Evolutionary conservation across 2,888 invertebrate genomes (phyloP).

Genomic region (Hypolimnas misippus): DNA sequence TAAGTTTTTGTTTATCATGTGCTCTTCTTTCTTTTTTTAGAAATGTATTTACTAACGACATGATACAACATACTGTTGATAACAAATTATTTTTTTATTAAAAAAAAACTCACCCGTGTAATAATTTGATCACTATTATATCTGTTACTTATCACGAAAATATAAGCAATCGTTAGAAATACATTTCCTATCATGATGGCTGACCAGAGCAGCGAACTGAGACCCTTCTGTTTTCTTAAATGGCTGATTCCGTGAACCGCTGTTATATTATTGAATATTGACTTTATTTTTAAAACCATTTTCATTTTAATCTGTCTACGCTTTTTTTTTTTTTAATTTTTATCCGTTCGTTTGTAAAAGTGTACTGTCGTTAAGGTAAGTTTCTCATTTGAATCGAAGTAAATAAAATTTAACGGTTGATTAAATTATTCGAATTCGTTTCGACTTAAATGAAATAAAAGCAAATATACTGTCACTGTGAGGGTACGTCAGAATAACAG

Average conservation of each 20-base stretch:
- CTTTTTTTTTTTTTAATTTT: not conserved
- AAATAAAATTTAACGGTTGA: not conserved
- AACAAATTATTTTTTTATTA: too few species aligned
- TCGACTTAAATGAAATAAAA: not conserved
- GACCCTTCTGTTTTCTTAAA: conserved; percentile 50
- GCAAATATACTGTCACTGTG: not conserved
- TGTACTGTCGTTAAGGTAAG: not conserved
- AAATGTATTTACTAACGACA: too few species aligned
- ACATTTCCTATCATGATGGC: conserved; percentile 51
- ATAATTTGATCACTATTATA: conserved; percentile 64
- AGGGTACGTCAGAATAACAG: not conserved
- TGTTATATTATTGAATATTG: conserved; percentile 48
- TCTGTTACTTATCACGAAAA: conserved; percentile 60
- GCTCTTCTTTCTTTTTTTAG: too few species aligned
- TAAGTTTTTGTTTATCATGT: too few species aligned
- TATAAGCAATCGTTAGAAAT: conserved; percentile 52
- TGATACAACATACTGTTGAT: too few species aligned
- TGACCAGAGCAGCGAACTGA: conserved; percentile 52
- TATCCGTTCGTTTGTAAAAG: too few species aligned
- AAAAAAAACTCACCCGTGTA: conserved; percentile 58
- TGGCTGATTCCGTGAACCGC: conserved; percentile 62
- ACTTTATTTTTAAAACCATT: conserved; percentile 9
- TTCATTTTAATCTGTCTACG: not conserved
- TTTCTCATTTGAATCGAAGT: not conserved
- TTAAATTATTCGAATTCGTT: conserved; percentile 7